Percentiles rank a stretch among this genome's conserved stretches.
Evolutionary conservation across 2,113 vertebrate species (phyloP).

Genomic region (Labeo rohita): DNA sequence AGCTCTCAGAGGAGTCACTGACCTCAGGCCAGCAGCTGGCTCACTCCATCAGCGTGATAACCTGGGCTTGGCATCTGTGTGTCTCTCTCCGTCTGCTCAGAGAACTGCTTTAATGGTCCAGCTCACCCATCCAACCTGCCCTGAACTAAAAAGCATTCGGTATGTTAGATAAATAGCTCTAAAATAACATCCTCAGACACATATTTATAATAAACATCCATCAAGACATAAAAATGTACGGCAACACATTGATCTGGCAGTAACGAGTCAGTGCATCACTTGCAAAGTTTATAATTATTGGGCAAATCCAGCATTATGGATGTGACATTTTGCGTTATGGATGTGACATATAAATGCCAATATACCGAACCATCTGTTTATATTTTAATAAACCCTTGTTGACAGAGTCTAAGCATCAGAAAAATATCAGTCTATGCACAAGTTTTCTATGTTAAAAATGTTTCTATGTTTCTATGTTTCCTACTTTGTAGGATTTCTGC

Average conservation of each 20-base stretch:
- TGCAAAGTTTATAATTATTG: background rate
- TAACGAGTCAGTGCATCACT: background rate
- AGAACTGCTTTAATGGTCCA: slow-evolving; percentile 63
- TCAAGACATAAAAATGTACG: background rate
- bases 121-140: slow-evolving; percentile 48
- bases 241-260: background rate
- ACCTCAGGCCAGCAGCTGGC: slow-evolving; percentile 54
- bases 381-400: no score
- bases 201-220: background rate
- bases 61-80: slow-evolving; percentile 50
- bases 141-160: background rate
- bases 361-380: no score
- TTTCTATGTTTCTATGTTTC: no score
- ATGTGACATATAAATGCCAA: no score
- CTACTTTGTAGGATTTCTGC: no score
- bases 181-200: background rate
- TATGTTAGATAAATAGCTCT: background rate
- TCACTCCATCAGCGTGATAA: slow-evolving; percentile 58
- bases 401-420: no score
- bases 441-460: no score
- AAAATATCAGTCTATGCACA: no score
- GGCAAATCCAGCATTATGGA: no score
- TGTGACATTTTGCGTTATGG: no score
- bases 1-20: slow-evolving; percentile 57
- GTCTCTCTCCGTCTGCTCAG: slow-evolving; percentile 50